Evolutionary conservation across 2,113 vertebrate species (phyloP).

Genomic region (Podilymbus podiceps): DNA sequence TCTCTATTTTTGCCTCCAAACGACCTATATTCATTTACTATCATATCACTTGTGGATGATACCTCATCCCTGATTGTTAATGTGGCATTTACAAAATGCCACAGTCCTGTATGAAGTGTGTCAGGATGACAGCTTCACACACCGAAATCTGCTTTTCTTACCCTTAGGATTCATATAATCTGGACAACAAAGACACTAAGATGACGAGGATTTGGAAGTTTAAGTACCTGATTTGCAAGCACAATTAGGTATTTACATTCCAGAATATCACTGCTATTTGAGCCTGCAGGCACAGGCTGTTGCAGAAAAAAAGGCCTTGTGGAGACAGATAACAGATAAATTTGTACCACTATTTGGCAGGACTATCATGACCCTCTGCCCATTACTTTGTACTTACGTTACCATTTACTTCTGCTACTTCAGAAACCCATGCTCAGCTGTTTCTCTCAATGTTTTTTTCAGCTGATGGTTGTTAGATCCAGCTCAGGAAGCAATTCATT

Average conservation of each 20-base stretch:
- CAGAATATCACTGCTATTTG: not conserved
- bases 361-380: not conserved
- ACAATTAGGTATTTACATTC: not conserved
- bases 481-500: not conserved
- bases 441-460: not conserved
- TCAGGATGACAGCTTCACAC: not conserved
- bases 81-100: conserved; percentile 22
- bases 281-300: not conserved
- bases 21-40: not conserved
- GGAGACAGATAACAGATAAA: not conserved
- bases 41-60: not conserved
- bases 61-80: not conserved
- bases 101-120: not conserved
- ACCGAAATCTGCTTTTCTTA: conserved; percentile 4
- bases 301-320: not conserved
- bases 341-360: not conserved
- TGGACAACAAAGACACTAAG: not conserved
- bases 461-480: not conserved
- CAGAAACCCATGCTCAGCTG: not conserved
- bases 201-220: not conserved
- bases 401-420: not conserved
- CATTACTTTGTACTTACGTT: not conserved
- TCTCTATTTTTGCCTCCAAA: not conserved
- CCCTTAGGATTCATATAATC: not conserved
- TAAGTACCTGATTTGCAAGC: not conserved